Base-by-base conservation (phyloP, 2,888 invertebrate genomes). In the Melanophora roralis region DNA sequence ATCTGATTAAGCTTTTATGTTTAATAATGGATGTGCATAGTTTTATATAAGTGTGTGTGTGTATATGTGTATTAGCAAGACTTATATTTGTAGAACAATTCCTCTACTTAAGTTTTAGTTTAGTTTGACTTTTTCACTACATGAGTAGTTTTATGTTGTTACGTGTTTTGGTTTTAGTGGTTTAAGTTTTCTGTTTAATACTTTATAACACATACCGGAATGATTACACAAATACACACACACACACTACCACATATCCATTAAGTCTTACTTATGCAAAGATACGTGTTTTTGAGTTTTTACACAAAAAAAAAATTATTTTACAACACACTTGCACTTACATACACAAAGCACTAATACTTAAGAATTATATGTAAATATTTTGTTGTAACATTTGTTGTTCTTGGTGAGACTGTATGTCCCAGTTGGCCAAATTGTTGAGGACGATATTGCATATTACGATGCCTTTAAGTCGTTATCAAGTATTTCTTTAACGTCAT, bases 141-240 rank as follows among this genome's bases (percentile, higher is more conserved):
- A 62, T 21, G 47, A 53, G 47, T 68, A 76, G 73, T 74, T 65
- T 74, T 65, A 65, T 74, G 65, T 74, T 69, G 55, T 64, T 69
- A 76, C 69, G 62, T 76, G 69, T 76, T 76, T 69, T 69, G 76
- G 76, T 76, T 76, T 69, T 27, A 49, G 76, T 69, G 76, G 76
- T 69, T 74, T 69, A 64, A 76, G 49, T 69, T 76, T 27, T 27
- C 6, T 27, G 3, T 27, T 27, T 57, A 62, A 38, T 47, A 76
- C 53, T 69, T 69, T 49, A 64, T 60, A 75, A 38, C 57, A 49
- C 59, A 40, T 59, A 47, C 53, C 27, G 32, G 53, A 38, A 74
- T 59, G 43, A 68, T 60, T n/a, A 55, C 19, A 45, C 34, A n/a
- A 19, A 47, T 38, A 5, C 19, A 36, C 21, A 34, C 7, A 21